Conservation (phyloP, 2,888 invertebrate species). For the Esperia sulphurella region DNA sequence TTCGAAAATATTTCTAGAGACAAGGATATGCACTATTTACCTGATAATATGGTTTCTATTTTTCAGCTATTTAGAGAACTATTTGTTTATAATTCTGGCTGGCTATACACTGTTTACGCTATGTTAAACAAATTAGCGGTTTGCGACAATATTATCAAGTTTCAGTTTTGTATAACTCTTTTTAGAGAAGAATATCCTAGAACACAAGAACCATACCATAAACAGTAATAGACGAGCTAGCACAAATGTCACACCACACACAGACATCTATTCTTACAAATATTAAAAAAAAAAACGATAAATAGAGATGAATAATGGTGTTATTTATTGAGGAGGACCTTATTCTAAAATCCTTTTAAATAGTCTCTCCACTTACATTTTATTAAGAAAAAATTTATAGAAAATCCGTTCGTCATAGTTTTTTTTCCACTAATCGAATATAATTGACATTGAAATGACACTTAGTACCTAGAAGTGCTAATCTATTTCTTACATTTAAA, state of each 20-base stretch:
- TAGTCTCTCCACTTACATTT: slow-evolving; percentile 35
- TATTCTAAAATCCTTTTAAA: slow-evolving; percentile 39
- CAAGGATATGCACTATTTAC: slow-evolving; percentile 77
- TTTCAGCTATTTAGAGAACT: slow-evolving; percentile 57
- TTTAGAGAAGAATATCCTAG: not conserved
- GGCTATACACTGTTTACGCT: slow-evolving; percentile 59
- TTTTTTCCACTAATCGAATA: slow-evolving; percentile 72
- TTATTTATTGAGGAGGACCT: slow-evolving; percentile 30
- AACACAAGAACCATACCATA: slow-evolving; percentile 25
- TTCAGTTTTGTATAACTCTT: no score
- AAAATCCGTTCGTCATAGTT: slow-evolving; percentile 59
- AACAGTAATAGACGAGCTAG: slow-evolving; percentile 45
- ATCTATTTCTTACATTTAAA: slow-evolving; percentile 66
- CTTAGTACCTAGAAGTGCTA: slow-evolving; percentile 76
- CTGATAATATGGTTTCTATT: slow-evolving; percentile 62
- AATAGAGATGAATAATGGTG: slow-evolving; percentile 21
- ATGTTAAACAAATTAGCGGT: slow-evolving; percentile 10
- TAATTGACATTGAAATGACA: slow-evolving; percentile 78
- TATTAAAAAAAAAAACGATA: slow-evolving; percentile 40
- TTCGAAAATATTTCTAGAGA: slow-evolving; percentile 75
- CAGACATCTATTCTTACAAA: slow-evolving; percentile 51
- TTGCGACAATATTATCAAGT: no score
- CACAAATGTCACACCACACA: slow-evolving; percentile 51
- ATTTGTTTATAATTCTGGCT: slow-evolving; percentile 33
- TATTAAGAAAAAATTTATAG: slow-evolving; percentile 58